These are phyloP conservation scores for Tokudaia tokunoshimensis DNA, from an alignment of 2,797 vertebrate genomes.

Conservation along the genomic window DNA sequence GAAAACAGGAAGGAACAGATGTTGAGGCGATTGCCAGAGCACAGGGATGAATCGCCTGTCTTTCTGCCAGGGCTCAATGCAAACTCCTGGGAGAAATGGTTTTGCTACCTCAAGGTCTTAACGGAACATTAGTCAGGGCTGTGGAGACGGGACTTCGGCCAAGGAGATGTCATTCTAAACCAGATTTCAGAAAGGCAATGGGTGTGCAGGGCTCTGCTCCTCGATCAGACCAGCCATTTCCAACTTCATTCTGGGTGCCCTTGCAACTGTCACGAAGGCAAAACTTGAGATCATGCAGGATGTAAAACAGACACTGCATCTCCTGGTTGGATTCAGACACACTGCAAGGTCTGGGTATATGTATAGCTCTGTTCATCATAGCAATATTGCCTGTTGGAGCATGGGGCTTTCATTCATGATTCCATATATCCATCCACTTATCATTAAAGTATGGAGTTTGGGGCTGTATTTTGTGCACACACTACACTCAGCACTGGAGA, in stretches of 20 bases:
- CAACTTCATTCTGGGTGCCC: background rate
- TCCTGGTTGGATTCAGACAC: background rate
- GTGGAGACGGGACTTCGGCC: conserved; percentile 61
- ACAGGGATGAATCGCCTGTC: conserved; percentile 25
- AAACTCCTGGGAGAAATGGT: conserved; percentile 58
- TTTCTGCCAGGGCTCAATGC: conserved; percentile 59
- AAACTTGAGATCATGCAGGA: background rate
- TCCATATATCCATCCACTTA: background rate
- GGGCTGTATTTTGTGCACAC: background rate
- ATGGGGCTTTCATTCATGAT: background rate
- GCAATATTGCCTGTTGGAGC: background rate
- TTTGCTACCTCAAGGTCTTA: conserved; percentile 69
- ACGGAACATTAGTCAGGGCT: conserved; percentile 74
- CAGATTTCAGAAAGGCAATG: conserved; percentile 50
- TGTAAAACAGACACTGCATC: background rate
- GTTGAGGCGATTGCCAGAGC: conserved; percentile 55
- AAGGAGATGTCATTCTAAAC: conserved; percentile 59
- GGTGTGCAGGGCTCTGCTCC: background rate
- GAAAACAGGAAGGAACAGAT: conserved; percentile 69
- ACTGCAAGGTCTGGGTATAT: background rate
- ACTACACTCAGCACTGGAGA: background rate
- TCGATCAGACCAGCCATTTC: background rate
- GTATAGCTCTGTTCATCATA: background rate
- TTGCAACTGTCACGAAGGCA: background rate
- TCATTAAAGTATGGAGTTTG: background rate